phyloP scores from a whole-genome alignment of 2,797 vertebrate genomes.

The Xerus rutilus region DNA sequence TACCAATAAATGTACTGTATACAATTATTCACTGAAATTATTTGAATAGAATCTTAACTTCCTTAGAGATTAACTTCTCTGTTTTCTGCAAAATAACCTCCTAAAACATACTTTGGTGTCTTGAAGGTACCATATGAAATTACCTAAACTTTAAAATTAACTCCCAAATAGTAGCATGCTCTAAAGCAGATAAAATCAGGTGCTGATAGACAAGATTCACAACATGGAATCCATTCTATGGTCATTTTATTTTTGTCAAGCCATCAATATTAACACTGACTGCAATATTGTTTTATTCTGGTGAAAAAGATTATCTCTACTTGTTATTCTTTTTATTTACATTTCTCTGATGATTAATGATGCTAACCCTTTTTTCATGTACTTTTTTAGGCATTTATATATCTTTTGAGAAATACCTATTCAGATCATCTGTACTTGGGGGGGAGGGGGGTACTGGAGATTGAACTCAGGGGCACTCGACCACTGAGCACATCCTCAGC shows the following conservation, averaged over 20 bases:
- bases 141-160: conserved; percentile 12
- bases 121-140: not conserved
- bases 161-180: conserved; percentile 35
- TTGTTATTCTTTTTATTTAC: not conserved
- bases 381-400: not conserved
- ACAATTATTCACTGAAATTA: conserved; percentile 20
- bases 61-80: not conserved
- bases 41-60: conserved; percentile 47
- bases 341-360: not conserved
- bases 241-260: not conserved
- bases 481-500: too few relatives aligned
- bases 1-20: not conserved
- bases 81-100: not conserved
- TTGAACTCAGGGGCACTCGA: too few relatives aligned
- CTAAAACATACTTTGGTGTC: not conserved
- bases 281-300: not conserved
- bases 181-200: conserved; percentile 40
- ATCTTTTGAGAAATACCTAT: not conserved
- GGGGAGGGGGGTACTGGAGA: too few relatives aligned
- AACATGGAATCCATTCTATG: not conserved
- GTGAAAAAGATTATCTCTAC: not conserved
- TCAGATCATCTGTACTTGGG: not conserved
- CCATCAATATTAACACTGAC: not conserved
- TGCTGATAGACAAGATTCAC: not conserved
- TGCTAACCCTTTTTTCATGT: not conserved